Conservation (phyloP, 92 coral and sea anemone genomes). For the Siderastrea radians region DNA sequence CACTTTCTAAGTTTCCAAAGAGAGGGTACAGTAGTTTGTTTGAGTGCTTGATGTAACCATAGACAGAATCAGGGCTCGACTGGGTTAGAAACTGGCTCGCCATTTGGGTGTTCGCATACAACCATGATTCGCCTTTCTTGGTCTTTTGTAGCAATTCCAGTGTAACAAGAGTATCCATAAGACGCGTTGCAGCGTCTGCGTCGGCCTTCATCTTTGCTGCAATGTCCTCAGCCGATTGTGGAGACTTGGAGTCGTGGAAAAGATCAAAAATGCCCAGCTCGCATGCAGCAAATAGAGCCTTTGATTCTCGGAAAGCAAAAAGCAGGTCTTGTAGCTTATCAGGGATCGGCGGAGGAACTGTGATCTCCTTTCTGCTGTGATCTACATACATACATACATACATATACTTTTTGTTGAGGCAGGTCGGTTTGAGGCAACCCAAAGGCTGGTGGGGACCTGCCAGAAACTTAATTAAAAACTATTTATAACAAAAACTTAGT, state of each 20-base stretch:
- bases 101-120: conserved; percentile 55
- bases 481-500: no score
- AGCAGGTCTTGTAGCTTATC: conserved; percentile 36
- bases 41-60: conserved; percentile 52
- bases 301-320: conserved; percentile 63
- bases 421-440: no score
- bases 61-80: conserved; percentile 54
- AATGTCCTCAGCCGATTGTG: conserved; percentile 50
- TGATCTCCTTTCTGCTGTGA: not conserved
- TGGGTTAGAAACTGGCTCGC: conserved; percentile 59
- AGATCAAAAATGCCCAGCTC: conserved; percentile 71
- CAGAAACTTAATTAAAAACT: no score
- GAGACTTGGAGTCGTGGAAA: conserved; percentile 32
- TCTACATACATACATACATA: no score
- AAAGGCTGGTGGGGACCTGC: no score
- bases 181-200: conserved; percentile 63
- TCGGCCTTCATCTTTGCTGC: conserved; percentile 54
- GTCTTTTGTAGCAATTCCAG: conserved; percentile 66
- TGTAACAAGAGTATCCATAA: conserved; percentile 66
- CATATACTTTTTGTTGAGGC: no score
- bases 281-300: conserved; percentile 59
- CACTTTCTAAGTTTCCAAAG: conserved; percentile 64
- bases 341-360: conserved; percentile 46
- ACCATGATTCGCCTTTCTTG: conserved; percentile 7
- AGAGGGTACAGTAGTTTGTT: conserved; percentile 53